Evolutionary conservation across 2,888 invertebrate species (phyloP).

Genomic region (Lycaena phlaeas): DNA sequence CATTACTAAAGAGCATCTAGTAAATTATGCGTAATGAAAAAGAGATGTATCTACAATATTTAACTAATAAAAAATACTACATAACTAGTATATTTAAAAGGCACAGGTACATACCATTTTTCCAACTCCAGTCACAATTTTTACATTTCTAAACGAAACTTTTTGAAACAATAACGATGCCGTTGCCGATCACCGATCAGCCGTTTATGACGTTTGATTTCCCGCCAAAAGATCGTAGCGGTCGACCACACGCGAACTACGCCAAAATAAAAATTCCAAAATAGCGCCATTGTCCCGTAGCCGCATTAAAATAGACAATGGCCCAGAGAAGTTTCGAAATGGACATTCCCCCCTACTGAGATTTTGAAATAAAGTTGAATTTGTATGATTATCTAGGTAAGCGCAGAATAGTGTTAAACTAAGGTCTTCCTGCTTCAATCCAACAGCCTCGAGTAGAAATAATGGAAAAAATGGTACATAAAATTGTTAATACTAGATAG

Average conservation of each 20-base stretch:
- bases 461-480: too few relatives aligned
- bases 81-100: not conserved
- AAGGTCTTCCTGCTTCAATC: too few relatives aligned
- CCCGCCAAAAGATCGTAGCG: constrained; percentile 58
- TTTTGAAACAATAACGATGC: constrained; percentile 17
- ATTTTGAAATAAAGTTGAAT: constrained; percentile 11
- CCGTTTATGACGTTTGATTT: constrained; percentile 46
- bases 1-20: too few relatives aligned
- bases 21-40: too few relatives aligned
- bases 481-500: too few relatives aligned
- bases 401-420: too few relatives aligned
- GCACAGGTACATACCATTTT: constrained; percentile 8
- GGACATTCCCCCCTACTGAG: constrained; percentile 56
- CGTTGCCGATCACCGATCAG: constrained; percentile 41
- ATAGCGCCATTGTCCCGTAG: constrained; percentile 47
- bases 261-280: constrained; percentile 69
- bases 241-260: constrained; percentile 69
- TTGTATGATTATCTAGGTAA: not conserved
- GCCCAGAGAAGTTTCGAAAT: constrained; percentile 31
- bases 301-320: constrained; percentile 59
- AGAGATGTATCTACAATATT: too few relatives aligned
- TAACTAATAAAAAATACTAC: too few relatives aligned
- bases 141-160: not conserved
- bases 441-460: not conserved
- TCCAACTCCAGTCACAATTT: not conserved